Evolutionary conservation across 2,797 vertebrate species (phyloP).

Genomic region (Holocentrus rufus): DNA sequence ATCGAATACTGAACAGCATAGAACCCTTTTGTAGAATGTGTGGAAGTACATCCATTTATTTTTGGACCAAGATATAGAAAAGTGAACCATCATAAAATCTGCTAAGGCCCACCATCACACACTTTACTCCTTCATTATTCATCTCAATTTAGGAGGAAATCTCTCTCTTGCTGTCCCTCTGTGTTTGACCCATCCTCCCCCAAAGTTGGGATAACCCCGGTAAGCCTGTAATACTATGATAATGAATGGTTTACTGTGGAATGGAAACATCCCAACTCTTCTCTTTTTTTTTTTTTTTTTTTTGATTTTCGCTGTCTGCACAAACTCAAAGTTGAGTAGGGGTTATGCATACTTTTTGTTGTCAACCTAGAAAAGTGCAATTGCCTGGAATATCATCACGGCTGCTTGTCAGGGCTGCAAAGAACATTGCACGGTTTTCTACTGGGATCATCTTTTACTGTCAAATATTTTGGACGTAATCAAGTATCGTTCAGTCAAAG

Average conservation of each 20-base stretch:
- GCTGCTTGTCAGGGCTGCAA: constrained; percentile 16
- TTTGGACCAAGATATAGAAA: constrained; percentile 24
- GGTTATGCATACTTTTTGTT: no score
- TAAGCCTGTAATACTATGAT: no score
- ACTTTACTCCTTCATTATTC: not conserved
- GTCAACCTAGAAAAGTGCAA: no score
- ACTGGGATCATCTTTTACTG: constrained; percentile 21
- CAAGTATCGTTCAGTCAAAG: constrained; percentile 35
- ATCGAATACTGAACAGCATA: not conserved
- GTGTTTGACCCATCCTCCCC: not conserved
- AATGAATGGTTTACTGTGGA: no score
- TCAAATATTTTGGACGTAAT: constrained; percentile 34
- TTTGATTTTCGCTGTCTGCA: no score
- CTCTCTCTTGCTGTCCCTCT: not conserved
- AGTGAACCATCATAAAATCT: constrained; percentile 15
- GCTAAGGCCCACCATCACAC: constrained; percentile 6
- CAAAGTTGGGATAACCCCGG: no score
- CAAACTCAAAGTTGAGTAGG: no score
- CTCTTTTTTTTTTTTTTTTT: no score
- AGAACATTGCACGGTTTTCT: constrained; percentile 40
- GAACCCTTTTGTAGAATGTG: not conserved
- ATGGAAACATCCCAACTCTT: no score
- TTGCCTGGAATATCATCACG: no score
- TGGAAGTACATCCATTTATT: constrained; percentile 16
- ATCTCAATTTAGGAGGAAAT: constrained; percentile 9